Evolutionary conservation across 2,888 invertebrate species (phyloP).

Genomic region (Erebia aethiops): DNA sequence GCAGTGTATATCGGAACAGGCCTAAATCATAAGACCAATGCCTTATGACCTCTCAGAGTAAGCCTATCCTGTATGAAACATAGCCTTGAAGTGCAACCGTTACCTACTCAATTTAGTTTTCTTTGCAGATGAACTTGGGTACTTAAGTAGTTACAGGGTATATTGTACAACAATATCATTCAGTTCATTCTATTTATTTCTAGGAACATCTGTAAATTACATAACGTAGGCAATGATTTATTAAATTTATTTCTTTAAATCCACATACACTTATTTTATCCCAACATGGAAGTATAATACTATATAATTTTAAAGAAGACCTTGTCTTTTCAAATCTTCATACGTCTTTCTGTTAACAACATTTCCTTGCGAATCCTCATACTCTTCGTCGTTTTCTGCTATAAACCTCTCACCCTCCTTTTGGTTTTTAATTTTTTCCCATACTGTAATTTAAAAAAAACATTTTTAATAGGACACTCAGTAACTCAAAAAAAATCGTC

Average conservation of each 20-base stretch:
- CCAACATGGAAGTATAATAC: neutral
- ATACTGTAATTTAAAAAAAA: constrained; percentile 84
- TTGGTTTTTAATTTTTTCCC: constrained; percentile 98
- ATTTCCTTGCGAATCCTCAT: constrained; percentile 99
- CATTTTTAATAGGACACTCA: neutral
- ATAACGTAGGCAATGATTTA: neutral
- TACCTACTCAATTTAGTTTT: no score
- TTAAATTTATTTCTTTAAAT: neutral
- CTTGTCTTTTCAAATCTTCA: constrained; percentile 99
- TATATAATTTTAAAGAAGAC: constrained; percentile 87
- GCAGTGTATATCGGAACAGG: no score
- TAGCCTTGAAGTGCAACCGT: no score
- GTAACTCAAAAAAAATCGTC: no score
- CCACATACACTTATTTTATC: neutral
- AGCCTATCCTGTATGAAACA: no score
- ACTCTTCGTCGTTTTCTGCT: constrained; percentile 98
- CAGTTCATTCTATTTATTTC: no score
- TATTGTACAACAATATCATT: no score
- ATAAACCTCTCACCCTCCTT: constrained; percentile 98
- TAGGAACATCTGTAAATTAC: no score
- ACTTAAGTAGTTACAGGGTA: no score
- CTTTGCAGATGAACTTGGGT: no score
- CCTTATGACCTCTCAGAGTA: no score
- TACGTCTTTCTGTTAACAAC: constrained; percentile 99
- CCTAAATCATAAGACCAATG: no score